phyloP scores from a whole-genome alignment of 2,113 vertebrate species.

The Spheniscus mendiculus region DNA sequence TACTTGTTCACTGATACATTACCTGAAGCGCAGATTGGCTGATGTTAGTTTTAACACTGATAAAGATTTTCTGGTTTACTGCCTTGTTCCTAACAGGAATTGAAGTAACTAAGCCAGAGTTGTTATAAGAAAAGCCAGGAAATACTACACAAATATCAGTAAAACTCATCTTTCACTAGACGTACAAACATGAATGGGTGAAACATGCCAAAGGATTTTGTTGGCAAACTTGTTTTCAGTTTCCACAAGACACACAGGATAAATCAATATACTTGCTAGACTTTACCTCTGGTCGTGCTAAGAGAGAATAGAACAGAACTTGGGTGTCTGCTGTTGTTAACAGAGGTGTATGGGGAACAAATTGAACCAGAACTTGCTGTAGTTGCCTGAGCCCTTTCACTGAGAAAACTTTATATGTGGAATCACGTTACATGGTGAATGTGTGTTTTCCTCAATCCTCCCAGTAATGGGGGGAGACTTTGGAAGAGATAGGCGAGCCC shows the following conservation, averaged over 20 bases:
- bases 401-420: background rate
- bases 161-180: background rate
- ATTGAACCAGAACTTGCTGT: background rate
- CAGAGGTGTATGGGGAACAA: background rate
- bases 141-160: background rate
- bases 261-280: background rate
- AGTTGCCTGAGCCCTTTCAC: background rate
- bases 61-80: background rate
- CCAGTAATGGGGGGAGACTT: background rate
- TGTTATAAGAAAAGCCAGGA: background rate
- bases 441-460: background rate
- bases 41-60: background rate
- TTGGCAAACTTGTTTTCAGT: background rate
- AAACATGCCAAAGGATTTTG: background rate
- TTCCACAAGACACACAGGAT: background rate
- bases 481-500: background rate
- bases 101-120: background rate
- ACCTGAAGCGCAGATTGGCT: background rate
- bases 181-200: background rate
- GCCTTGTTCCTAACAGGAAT: background rate
- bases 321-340: background rate
- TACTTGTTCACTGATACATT: background rate
- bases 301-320: background rate
- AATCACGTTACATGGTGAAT: background rate
- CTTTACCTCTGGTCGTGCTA: rapidly evolving